A percentile compares a stretch with the other conserved stretches of the same genome.
phyloP scores from a whole-genome alignment of 1,140 invertebrate species.

The Drosophila ohnishii region DNA sequence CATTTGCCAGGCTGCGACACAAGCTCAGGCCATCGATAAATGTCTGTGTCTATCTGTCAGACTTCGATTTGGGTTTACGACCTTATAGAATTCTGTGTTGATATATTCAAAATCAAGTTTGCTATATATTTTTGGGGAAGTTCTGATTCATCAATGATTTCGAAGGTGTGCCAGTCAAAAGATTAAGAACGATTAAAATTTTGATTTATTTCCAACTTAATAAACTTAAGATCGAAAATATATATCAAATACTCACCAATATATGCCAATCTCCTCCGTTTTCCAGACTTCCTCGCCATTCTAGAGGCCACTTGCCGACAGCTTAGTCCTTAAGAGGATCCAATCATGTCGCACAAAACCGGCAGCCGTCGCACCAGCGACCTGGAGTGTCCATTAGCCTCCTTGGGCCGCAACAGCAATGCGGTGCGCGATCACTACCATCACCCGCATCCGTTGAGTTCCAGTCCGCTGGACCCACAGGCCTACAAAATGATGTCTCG shows the following conservation, averaged over 20 bases:
- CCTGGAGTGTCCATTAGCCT: conserved; percentile 85
- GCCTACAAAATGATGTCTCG: conserved; percentile 83
- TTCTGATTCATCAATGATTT: not conserved
- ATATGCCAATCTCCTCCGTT: not conserved
- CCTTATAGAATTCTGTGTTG: not conserved
- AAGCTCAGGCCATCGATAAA: conserved; percentile 15
- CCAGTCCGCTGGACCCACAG: conserved; percentile 83
- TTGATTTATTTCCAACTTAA: too few species aligned
- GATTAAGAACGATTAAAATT: too few species aligned
- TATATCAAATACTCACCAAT: not conserved
- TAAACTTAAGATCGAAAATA: not conserved
- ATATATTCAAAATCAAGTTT: conserved; percentile 1
- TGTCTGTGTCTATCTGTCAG: not conserved
- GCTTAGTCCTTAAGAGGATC: conserved; percentile 3
- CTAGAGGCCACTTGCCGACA: conserved; percentile 21
- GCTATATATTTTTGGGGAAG: not conserved
- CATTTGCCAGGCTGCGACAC: conserved; percentile 7
- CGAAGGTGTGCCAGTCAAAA: not conserved
- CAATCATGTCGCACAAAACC: conserved; percentile 77
- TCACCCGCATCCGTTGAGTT: conserved; percentile 83
- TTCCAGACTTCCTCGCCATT: conserved; percentile 41
- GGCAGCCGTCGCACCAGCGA: conserved; percentile 69
- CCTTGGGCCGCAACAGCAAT: conserved; percentile 84
- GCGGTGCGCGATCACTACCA: conserved; percentile 81
- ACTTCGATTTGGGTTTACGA: not conserved